phyloP scores from a whole-genome alignment of 2,113 vertebrate genomes.

The Paramisgurnus dabryanus region DNA sequence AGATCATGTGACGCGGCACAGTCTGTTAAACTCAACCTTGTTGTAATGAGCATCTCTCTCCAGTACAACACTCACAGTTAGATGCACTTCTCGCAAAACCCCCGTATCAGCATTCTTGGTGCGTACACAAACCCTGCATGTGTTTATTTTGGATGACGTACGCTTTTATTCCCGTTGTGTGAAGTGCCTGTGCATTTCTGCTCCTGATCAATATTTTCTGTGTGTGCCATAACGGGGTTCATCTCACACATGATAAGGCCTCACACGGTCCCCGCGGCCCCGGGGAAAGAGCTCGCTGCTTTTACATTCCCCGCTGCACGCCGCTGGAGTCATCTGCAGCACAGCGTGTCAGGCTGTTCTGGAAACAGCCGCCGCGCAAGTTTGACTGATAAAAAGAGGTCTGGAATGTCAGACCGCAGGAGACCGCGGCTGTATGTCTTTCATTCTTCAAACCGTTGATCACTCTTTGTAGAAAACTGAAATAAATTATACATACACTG shows the following conservation, averaged over 20 bases:
- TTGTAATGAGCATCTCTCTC: neutral
- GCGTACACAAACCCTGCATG: neutral
- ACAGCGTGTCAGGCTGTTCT: constrained; percentile 29
- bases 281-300: neutral
- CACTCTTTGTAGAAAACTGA: neutral
- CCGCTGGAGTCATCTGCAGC: constrained; percentile 32
- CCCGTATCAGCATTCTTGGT: constrained; percentile 3
- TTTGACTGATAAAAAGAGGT: neutral
- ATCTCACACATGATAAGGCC: constrained; percentile 48
- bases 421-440: neutral
- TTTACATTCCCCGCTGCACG: constrained; percentile 26
- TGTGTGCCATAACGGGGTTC: constrained; percentile 47
- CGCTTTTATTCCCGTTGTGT: neutral
- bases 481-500: neutral
- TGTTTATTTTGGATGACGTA: constrained; percentile 10
- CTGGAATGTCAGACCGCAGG: neutral
- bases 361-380: constrained; percentile 26
- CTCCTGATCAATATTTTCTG: constrained; percentile 49
- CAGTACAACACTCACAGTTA: neutral
- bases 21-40: neutral
- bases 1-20: neutral
- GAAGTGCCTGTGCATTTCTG: neutral
- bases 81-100: neutral
- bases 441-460: neutral
- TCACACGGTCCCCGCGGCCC: neutral